Conservation (phyloP, 1,140 invertebrate species). For the Cryptotermes secundus region DNA sequence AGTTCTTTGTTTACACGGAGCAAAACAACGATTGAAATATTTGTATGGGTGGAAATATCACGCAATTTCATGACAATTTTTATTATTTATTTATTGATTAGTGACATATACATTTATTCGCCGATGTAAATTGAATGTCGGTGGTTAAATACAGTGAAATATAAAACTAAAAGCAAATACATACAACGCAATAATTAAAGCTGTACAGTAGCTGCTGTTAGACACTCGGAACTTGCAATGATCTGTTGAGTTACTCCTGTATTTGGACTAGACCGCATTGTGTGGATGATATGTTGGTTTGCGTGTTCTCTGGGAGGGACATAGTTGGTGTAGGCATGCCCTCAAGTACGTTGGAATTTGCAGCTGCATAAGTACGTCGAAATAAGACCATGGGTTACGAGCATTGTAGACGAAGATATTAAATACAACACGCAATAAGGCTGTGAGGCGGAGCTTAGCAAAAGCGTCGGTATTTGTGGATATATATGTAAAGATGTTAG, state of each 20-base stretch:
- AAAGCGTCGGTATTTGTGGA: background rate
- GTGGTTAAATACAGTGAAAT: too few species aligned
- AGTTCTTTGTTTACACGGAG: too few species aligned
- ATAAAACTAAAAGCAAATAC: too few species aligned
- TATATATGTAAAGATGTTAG: background rate
- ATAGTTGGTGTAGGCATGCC: background rate
- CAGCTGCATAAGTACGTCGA: background rate
- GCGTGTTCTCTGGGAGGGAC: background rate
- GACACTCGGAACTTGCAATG: too few species aligned
- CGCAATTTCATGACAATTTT: too few species aligned
- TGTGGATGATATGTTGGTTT: background rate
- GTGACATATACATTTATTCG: too few species aligned
- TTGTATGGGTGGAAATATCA: too few species aligned
- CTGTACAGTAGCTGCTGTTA: too few species aligned
- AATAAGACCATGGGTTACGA: background rate
- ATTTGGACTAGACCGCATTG: background rate
- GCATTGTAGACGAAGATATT: background rate
- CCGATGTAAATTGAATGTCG: too few species aligned
- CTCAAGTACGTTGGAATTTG: background rate
- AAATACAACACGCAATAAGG: constrained; percentile 1
- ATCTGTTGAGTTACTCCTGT: background rate
- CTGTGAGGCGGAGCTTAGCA: background rate
- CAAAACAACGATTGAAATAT: too few species aligned
- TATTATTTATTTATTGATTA: too few species aligned
- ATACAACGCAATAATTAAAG: too few species aligned